Evolutionary conservation across 2,113 vertebrate species (phyloP), one percentile per base, ranked within the genome.

Genomic region (Trichomycterus rosablanca): DNA sequence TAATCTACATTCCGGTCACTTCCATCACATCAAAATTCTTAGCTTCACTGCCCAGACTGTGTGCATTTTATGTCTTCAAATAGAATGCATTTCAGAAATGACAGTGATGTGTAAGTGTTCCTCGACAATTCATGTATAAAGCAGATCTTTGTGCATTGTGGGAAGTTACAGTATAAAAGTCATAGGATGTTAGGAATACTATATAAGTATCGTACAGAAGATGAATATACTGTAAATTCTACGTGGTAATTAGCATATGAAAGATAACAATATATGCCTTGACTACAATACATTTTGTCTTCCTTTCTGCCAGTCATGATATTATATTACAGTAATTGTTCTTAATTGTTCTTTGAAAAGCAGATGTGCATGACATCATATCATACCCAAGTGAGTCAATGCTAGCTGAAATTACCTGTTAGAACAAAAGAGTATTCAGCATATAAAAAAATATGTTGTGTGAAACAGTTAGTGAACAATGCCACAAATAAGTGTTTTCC

Each of bases 291-390:
- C 14, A 35, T 35, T 35, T 35, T 35, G n/a, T 50, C 24, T 9
- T 18, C 12, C 48, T 30, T 51, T 34, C 49, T 16, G 48, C 26
- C 16, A 7, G 7, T 22, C 18, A 53, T 20, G 28, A 22, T 12
- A 6, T 35, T 19, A 35, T 8, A 3, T 22, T 53, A 35, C 30
- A 53, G 75, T 80, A 70, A 74, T 77, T 75, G 26, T 72, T 72
- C 74, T 74, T 78, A 67, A 63, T 65, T 69, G 66, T 69, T 81
- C 69, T 49, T 63, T 58, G 71, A 2, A 32, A 35, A 10, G 4
- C 34, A n/a, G 30, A 15, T 18, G 3, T 5, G 45, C 22, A 18
- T 1, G n/a, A n/a, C 22, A 28, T n/a, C n/a, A 49, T 26, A 15
- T 50, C 61, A 53, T 67, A 28, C 74, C n/a, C n/a, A n/a, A n/a